These are phyloP conservation scores for Drosophila fulvimacula DNA, from an alignment of 2,888 invertebrate genomes.

Conservation along the genomic window DNA sequence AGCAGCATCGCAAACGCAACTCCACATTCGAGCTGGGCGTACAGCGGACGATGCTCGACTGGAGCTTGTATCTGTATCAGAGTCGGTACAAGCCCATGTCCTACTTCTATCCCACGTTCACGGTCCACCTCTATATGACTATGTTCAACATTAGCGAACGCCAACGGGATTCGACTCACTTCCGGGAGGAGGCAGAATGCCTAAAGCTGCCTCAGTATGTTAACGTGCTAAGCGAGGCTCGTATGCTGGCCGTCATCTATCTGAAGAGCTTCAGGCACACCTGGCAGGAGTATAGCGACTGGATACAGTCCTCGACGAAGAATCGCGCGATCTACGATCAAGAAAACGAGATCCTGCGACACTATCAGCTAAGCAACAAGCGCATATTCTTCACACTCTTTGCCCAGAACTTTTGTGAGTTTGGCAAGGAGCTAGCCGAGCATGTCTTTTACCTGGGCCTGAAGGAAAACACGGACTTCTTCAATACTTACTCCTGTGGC, in stretches of 20 bases:
- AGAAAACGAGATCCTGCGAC: conserved; percentile 78
- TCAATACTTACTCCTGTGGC: conserved; percentile 75
- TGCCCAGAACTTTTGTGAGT: conserved; percentile 83
- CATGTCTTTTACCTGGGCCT: conserved; percentile 82
- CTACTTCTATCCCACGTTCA: conserved; percentile 81
- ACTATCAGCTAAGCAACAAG: conserved; percentile 75
- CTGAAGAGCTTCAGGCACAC: conserved; percentile 81
- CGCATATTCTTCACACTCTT: conserved; percentile 82
- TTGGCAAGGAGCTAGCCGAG: conserved; percentile 82
- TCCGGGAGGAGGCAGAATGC: conserved; percentile 77
- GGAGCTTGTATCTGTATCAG: conserved; percentile 82
- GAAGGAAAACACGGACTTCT: conserved; percentile 78
- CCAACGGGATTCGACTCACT: conserved; percentile 69
- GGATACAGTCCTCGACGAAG: conserved; percentile 57
- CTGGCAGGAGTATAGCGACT: conserved; percentile 79
- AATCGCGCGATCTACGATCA: conserved; percentile 74
- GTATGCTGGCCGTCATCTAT: conserved; percentile 81
- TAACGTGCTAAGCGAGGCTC: conserved; percentile 80
- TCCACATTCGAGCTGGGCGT: conserved; percentile 77
- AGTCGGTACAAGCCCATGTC: conserved; percentile 83
- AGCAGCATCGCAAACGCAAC: conserved; percentile 72
- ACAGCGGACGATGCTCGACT: conserved; percentile 79
- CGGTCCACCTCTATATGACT: conserved; percentile 83
- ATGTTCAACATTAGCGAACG: conserved; percentile 80
- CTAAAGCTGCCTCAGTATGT: conserved; percentile 81